Evolutionary conservation across 2,113 vertebrate species (phyloP), one percentile per base, ranked within the genome.

Genomic region (Microtus ochrogaster): DNA sequence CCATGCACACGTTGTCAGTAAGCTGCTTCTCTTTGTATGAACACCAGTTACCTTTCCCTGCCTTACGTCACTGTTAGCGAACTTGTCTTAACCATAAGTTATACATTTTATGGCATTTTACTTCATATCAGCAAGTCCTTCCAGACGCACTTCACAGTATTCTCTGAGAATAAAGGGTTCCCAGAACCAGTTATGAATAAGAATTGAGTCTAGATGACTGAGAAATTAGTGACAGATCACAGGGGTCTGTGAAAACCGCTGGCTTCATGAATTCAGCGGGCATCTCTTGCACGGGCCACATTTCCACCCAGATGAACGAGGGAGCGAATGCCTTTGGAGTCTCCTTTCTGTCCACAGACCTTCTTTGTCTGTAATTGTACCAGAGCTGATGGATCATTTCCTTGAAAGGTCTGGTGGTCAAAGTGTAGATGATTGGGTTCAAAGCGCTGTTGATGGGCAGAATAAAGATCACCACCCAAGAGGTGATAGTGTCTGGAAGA

Each of bases 391-490:
- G 98, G 58, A 99, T 99, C 97, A 99, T 99, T 98, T 99, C 99
- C 98, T 99, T 99, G 98, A 99, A 99, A 89, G 99, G 99, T 92
- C 99, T 98, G 3, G 99, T 99, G 68, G 99, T 99, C 98, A 99
- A 98, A 9, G 99, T 99, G 98, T 99, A 99, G 61, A 99, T 99
- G 98, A 99, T 99, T 94, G 99, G 99, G 96, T 99, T 99, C 87
- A 99, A 98, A 97, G 99, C 99, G 24, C 99, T 99, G 91, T 99
- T 99, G 98, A 99, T 99, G 92, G 99, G 99, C 81, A 99, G 98
- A 97, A 99, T 99, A 94, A 99, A 99, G 98, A 99, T 99, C 92
- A 99, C 99, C 66, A 99, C 99, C 99, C 99, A 99, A 73, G 99
- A 99, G 94, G 99, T 99, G 98, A 99, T 99, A 78, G 99, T 99